Evolutionary conservation across 30 jellyfish, hydroid and myxozoan genomes (phyloP).

Genomic region (Haliclystus octoradiatus): DNA sequence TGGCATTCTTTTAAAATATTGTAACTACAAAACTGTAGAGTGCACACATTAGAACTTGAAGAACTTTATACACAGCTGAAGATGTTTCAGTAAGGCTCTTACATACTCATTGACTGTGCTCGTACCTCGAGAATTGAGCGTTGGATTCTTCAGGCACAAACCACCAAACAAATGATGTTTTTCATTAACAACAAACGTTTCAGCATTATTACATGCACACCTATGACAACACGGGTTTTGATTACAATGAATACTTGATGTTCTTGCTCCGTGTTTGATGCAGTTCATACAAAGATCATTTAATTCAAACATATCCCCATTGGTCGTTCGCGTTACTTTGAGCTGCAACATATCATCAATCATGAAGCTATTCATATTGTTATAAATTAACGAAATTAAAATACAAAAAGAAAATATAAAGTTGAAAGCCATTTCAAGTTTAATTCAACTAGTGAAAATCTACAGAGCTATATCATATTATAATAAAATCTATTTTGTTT

Average conservation of each 20-base stretch:
- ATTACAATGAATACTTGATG: background rate
- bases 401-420: too few species aligned
- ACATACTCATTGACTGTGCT: background rate
- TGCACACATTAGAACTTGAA: too few species aligned
- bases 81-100: background rate
- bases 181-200: background rate
- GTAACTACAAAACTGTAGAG: too few species aligned
- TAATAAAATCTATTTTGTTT: background rate
- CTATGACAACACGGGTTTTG: background rate
- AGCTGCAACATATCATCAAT: background rate
- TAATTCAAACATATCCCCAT: background rate
- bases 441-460: background rate
- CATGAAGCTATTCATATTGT: background rate
- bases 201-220: background rate
- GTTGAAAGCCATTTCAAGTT: background rate
- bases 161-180: background rate
- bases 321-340: background rate
- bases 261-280: background rate
- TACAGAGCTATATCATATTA: background rate
- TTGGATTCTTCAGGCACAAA: background rate
- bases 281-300: background rate
- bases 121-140: background rate
- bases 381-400: background rate
- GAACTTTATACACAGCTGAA: too few species aligned
- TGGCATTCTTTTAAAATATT: too few species aligned